A percentile compares a stretch with the other conserved stretches of the same genome.
These are phyloP conservation scores for Holothuria scabra DNA, from an alignment of 53 echinoderm and acorn worm species.

Conservation along the genomic window DNA sequence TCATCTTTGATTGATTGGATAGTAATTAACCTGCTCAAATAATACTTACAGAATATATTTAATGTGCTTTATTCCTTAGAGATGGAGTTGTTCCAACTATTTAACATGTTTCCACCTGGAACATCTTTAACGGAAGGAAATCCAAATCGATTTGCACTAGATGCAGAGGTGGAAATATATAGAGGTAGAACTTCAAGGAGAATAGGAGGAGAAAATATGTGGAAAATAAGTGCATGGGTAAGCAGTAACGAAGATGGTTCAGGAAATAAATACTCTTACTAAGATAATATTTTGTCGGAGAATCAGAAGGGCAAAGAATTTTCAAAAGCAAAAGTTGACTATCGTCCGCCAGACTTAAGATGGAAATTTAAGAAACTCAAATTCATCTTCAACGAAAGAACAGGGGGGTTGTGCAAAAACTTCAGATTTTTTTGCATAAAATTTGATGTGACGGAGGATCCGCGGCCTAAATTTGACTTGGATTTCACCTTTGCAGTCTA, in stretches of 20 bases:
- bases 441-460: conserved; percentile 26
- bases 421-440: conserved; percentile 31
- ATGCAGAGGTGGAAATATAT: background rate
- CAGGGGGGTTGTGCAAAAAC: background rate
- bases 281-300: conserved; percentile 7
- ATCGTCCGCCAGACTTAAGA: background rate
- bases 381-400: background rate
- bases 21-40: background rate
- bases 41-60: background rate
- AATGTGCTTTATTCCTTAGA: background rate
- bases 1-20: too few relatives aligned
- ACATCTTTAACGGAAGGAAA: conserved; percentile 18
- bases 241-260: conserved; percentile 39
- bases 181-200: conserved; percentile 5
- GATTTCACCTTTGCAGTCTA: conserved; percentile 27
- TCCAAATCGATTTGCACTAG: background rate
- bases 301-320: conserved; percentile 14
- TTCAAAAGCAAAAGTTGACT: background rate
- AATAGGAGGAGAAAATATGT: conserved; percentile 29
- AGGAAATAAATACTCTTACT: conserved; percentile 9
- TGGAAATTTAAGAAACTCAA: conserved; percentile 18
- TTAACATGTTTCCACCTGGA: background rate
- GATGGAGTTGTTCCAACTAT: background rate
- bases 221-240: conserved; percentile 38
- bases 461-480: conserved; percentile 2